phyloP scores from a whole-genome alignment of 2,888 invertebrate genomes.

The Trachelus troglodyta region DNA sequence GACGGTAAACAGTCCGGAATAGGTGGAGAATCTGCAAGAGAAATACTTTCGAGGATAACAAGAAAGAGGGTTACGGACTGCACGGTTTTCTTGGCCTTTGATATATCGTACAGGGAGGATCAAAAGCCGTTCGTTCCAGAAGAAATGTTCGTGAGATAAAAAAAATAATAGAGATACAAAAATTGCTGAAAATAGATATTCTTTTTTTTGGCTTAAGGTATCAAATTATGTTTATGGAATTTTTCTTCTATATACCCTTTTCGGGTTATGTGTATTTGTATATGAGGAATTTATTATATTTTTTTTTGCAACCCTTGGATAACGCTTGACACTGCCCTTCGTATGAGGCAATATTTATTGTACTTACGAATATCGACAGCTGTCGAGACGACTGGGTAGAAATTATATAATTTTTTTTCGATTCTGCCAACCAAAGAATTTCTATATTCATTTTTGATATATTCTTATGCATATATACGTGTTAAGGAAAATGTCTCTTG shows the following conservation, averaged over 20 bases:
- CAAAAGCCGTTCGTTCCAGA: background rate
- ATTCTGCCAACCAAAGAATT: background rate
- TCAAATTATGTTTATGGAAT: background rate
- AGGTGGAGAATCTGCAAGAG: background rate
- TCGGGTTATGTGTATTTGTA: background rate
- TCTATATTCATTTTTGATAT: background rate
- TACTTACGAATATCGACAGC: background rate
- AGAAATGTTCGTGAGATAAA: background rate
- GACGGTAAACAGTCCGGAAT: background rate
- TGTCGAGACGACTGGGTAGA: background rate
- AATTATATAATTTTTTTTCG: background rate
- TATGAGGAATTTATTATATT: background rate
- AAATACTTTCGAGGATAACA: background rate
- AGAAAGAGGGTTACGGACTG: background rate
- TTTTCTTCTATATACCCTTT: background rate
- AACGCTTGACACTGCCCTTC: background rate
- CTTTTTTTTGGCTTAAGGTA: too few relatives aligned
- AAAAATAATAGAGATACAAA: background rate
- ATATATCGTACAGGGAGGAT: background rate
- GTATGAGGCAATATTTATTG: background rate
- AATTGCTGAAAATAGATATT: background rate
- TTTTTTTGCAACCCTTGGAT: background rate
- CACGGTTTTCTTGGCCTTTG: background rate
- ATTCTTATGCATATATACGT: background rate
- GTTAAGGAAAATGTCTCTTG: background rate